Conservation (phyloP, 2,888 invertebrate species). For the Eupithecia vulgata region DNA sequence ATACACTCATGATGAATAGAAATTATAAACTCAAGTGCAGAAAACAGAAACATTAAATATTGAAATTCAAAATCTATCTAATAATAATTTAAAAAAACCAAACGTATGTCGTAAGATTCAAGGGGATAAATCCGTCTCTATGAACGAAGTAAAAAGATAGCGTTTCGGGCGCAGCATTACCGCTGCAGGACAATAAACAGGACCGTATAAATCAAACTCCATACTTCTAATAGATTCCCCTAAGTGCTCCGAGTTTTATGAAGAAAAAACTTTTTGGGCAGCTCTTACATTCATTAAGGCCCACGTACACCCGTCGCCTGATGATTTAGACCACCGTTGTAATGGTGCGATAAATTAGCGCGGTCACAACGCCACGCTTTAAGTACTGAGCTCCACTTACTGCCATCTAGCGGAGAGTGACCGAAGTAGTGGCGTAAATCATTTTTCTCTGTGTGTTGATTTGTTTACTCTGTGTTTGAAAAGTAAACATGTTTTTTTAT, state of each 20-base stretch:
- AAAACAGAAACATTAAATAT: no score
- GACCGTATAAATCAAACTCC: slow-evolving; percentile 55
- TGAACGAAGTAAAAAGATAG: background rate
- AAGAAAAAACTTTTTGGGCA: slow-evolving; percentile 72
- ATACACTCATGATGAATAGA: no score
- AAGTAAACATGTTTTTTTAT: background rate
- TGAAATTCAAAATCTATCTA: no score
- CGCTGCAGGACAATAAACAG: slow-evolving; percentile 47
- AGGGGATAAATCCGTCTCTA: background rate
- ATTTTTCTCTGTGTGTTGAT: slow-evolving; percentile 40
- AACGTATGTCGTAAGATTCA: background rate
- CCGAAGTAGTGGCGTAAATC: slow-evolving; percentile 37
- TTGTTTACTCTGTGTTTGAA: slow-evolving; percentile 28
- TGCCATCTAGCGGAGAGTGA: slow-evolving; percentile 47
- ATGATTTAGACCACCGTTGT: slow-evolving; percentile 82
- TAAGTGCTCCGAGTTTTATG: slow-evolving; percentile 80
- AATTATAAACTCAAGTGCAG: no score
- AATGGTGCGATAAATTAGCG: slow-evolving; percentile 84
- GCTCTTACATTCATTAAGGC: slow-evolving; percentile 80
- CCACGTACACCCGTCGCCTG: slow-evolving; percentile 78
- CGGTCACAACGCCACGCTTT: slow-evolving; percentile 69
- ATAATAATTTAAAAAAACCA: no score
- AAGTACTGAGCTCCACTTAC: slow-evolving; percentile 50
- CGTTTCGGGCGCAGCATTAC: slow-evolving; percentile 6
- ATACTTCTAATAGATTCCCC: slow-evolving; percentile 72